Conservation (phyloP, 2,888 invertebrate genomes). For the Noctua janthe region DNA sequence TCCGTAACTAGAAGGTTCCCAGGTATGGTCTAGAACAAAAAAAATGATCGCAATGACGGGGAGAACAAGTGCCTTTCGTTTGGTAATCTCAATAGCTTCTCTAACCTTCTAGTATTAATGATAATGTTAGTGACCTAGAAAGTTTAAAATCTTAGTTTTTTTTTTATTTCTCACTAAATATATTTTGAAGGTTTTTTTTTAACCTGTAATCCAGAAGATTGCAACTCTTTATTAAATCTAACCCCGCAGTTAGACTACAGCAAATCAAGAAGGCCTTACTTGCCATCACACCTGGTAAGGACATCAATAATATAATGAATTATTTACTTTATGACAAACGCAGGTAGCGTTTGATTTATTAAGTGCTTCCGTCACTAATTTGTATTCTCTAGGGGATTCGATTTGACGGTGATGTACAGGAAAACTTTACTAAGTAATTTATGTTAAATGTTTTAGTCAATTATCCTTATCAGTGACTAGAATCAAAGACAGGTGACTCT, state of each 20-base stretch:
- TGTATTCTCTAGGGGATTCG: slow-evolving; percentile 35
- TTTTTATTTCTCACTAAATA: too few species aligned
- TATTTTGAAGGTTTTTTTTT: background rate
- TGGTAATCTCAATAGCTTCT: too few species aligned
- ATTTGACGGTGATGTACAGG: slow-evolving; percentile 26
- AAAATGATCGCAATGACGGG: too few species aligned
- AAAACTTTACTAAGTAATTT: slow-evolving; percentile 11
- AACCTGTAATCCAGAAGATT: background rate
- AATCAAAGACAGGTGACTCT: background rate
- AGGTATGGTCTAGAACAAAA: too few species aligned
- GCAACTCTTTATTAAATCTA: background rate
- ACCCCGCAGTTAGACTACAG: background rate
- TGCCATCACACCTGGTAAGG: slow-evolving; percentile 13
- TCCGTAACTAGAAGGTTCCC: too few species aligned
- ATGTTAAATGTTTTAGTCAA: background rate
- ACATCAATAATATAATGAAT: slow-evolving; percentile 15
- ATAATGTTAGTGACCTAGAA: too few species aligned
- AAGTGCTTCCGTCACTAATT: slow-evolving; percentile 39
- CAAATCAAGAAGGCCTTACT: background rate
- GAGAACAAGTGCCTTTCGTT: too few species aligned
- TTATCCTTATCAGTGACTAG: slow-evolving; percentile 16
- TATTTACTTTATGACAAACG: slow-evolving; percentile 1
- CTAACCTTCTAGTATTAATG: too few species aligned
- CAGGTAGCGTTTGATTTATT: slow-evolving; percentile 1
- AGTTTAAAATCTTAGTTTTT: too few species aligned